phyloP scores from a whole-genome alignment of 2,113 vertebrate genomes.

The Bostrychus sinensis region DNA sequence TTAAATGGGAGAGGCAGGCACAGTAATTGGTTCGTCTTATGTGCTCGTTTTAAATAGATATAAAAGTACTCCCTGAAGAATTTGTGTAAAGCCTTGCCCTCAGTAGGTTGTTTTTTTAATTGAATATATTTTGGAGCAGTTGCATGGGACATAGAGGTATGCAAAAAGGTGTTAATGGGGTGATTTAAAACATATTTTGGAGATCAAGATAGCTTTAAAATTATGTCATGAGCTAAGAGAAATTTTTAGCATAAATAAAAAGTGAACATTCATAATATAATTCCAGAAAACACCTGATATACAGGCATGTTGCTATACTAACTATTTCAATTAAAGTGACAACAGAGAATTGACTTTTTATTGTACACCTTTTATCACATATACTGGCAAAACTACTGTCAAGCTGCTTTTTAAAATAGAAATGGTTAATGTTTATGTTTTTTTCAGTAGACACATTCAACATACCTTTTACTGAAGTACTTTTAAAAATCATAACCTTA shows the following conservation, averaged over 20 bases:
- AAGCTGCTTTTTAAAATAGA: too few species aligned
- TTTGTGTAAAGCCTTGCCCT: background rate
- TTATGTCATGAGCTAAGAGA: background rate
- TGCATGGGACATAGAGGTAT: background rate
- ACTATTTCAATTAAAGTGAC: too few species aligned
- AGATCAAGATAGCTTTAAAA: background rate
- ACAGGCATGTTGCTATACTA: too few species aligned
- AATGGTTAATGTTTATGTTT: too few species aligned
- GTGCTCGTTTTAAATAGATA: background rate
- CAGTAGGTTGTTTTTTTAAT: conserved; percentile 3
- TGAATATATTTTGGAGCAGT: background rate
- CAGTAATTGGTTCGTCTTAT: conserved; percentile 6
- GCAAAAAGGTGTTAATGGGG: background rate
- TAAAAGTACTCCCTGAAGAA: background rate
- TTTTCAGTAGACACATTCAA: too few species aligned
- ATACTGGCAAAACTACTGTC: too few species aligned
- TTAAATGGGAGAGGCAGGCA: background rate
- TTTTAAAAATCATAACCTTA: too few species aligned
- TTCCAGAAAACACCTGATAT: too few species aligned
- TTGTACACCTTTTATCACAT: too few species aligned
- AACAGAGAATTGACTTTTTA: too few species aligned
- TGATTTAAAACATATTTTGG: background rate
- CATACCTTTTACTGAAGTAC: too few species aligned
- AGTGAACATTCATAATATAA: background rate
- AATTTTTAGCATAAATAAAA: background rate